A percentile compares a stretch with the other conserved stretches of the same genome.
Evolutionary conservation across 2,113 vertebrate genomes (phyloP).

Genomic region (Calonectris borealis): DNA sequence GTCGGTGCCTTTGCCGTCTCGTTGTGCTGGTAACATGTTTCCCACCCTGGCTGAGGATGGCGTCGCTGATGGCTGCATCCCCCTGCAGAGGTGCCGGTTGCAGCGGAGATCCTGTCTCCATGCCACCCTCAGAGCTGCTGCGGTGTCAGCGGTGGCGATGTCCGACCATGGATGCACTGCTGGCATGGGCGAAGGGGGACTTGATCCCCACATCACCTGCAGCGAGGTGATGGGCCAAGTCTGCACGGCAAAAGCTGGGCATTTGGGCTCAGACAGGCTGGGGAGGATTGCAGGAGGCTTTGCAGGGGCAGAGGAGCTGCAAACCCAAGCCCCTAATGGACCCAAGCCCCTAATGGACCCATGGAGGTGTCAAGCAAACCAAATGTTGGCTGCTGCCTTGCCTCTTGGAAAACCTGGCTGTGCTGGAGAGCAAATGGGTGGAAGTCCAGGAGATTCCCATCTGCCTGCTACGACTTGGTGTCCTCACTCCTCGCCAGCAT

Average conservation of each 20-base stretch:
- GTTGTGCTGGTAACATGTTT: accelerated
- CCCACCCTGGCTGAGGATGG: background rate
- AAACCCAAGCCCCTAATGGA: background rate
- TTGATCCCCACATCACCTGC: background rate
- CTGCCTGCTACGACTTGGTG: background rate
- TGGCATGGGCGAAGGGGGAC: background rate
- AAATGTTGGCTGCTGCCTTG: background rate
- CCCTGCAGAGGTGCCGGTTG: background rate
- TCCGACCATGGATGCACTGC: background rate
- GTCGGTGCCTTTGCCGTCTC: background rate
- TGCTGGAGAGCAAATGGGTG: background rate
- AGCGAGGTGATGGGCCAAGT: background rate
- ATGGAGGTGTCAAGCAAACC: background rate
- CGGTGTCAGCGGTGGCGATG: accelerated
- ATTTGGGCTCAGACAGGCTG: background rate
- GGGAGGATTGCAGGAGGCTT: background rate
- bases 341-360: background rate
- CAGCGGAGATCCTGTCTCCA: accelerated
- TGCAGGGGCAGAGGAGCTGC: background rate
- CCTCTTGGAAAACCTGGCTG: background rate
- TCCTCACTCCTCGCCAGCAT: background rate
- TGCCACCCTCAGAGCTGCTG: background rate
- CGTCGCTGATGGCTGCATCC: accelerated
- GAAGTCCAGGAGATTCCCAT: background rate
- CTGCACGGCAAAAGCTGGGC: accelerated